phyloP scores from a whole-genome alignment of 2,113 vertebrate genomes.

The Hemichromis elongatus region DNA sequence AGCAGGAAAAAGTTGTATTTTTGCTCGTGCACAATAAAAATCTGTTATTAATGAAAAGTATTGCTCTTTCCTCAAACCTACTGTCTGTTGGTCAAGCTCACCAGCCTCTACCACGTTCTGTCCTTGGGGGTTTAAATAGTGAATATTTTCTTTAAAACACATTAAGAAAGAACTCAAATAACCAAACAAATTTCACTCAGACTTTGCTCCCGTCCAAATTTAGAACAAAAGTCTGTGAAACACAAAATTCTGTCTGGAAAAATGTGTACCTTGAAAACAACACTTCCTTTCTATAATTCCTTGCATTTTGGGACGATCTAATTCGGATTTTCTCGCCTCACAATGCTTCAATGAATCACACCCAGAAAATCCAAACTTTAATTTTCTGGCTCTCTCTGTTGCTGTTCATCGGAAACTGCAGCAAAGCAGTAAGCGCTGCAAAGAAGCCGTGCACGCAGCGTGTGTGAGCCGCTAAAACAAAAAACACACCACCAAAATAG shows the following conservation, averaged over 20 bases:
- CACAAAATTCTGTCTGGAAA: background rate
- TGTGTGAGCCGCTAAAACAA: background rate
- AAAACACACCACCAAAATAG: conserved; percentile 3
- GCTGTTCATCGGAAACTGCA: background rate
- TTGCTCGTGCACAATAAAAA: background rate
- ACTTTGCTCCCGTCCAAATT: background rate
- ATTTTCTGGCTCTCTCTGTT: background rate
- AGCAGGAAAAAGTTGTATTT: background rate
- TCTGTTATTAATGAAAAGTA: background rate
- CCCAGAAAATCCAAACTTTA: background rate
- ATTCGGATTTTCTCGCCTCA: background rate
- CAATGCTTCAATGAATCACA: background rate
- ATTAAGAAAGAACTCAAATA: background rate
- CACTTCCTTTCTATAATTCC: background rate
- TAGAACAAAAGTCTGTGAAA: background rate
- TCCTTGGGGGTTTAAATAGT: background rate
- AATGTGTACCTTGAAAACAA: background rate
- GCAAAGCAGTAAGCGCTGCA: background rate
- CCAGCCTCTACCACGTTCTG: background rate
- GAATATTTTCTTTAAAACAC: background rate
- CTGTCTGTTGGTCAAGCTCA: background rate
- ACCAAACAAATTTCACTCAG: background rate
- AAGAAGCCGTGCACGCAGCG: background rate
- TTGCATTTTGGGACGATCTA: background rate
- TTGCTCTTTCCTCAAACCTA: background rate